Percentiles rank a stretch among this genome's conserved stretches.
phyloP scores from a whole-genome alignment of 2,113 vertebrate genomes.

The Cyanoramphus novaezelandiae region DNA sequence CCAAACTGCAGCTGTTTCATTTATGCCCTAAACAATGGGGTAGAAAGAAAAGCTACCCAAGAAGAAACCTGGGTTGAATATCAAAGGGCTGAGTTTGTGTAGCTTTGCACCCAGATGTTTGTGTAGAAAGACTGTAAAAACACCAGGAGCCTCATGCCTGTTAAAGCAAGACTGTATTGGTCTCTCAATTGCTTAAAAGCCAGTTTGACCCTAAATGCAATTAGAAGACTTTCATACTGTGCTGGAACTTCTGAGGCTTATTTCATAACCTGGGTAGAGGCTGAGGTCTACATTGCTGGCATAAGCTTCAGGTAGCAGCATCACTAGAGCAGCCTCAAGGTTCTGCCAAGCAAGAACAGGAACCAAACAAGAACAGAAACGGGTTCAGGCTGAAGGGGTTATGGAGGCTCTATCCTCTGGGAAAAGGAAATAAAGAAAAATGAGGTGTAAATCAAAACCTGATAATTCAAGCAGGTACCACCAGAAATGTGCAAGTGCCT shows the following conservation, averaged over 20 bases:
- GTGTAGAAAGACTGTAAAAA: neutral
- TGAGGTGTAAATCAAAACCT: neutral
- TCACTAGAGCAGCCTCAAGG: neutral
- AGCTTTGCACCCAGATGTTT: rapidly evolving
- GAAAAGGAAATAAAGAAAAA: neutral
- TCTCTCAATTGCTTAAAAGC: neutral
- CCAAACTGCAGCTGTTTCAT: neutral
- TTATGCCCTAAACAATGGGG: neutral
- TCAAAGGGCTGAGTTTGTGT: neutral
- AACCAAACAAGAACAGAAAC: neutral
- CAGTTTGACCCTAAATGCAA: neutral
- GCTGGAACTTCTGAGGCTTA: neutral
- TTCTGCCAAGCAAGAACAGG: neutral
- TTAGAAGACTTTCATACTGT: neutral
- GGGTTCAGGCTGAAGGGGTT: neutral
- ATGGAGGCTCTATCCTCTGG: neutral
- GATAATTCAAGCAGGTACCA: neutral
- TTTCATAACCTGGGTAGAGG: neutral
- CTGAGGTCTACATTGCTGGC: neutral
- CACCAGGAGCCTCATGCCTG: rapidly evolving
- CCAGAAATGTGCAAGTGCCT: rapidly evolving
- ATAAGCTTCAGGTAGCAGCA: neutral
- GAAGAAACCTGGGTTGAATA: neutral
- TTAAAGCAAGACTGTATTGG: neutral
- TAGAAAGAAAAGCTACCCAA: neutral